phyloP scores from a whole-genome alignment of 2,888 invertebrate genomes.

The Neoitamus cyanurus region DNA sequence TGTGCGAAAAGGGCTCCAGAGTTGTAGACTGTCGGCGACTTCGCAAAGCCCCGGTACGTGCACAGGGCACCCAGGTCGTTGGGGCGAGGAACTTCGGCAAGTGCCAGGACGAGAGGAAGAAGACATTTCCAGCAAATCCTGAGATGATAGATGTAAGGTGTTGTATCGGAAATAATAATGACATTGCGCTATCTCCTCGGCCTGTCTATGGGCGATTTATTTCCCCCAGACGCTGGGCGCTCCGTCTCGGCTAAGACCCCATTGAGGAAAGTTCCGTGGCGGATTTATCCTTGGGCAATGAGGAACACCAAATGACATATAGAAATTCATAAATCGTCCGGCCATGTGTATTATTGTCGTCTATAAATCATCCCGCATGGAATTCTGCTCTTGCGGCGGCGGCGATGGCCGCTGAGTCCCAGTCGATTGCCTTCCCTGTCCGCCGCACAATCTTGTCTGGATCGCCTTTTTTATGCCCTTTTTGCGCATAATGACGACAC shows the following conservation, averaged over 20 bases:
- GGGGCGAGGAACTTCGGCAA: neutral
- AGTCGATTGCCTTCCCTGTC: constrained; percentile 43
- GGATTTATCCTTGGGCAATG: constrained; percentile 15
- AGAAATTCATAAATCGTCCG: constrained; percentile 53
- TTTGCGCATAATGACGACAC: constrained; percentile 44
- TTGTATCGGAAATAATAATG: constrained; percentile 53
- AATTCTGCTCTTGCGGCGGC: constrained; percentile 50
- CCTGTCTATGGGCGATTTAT: constrained; percentile 44
- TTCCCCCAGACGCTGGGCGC: neutral
- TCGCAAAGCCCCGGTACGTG: constrained; percentile 31
- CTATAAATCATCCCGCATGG: constrained; percentile 50
- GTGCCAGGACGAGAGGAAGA: neutral
- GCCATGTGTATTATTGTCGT: constrained; percentile 52
- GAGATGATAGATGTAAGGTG: constrained; percentile 51
- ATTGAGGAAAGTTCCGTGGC: constrained; percentile 33
- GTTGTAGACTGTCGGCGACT: constrained; percentile 36
- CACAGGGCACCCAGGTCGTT: neutral
- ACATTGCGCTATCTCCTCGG: constrained; percentile 48
- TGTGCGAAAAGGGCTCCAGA: constrained; percentile 34
- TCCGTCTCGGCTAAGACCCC: neutral
- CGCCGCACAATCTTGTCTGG: constrained; percentile 40
- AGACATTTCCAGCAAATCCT: constrained; percentile 45
- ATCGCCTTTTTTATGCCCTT: constrained; percentile 32
- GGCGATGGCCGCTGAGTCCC: constrained; percentile 34
- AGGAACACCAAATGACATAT: constrained; percentile 49